Evolutionary conservation across 1,140 invertebrate genomes (phyloP).

Genomic region (Leptinotarsa texana): DNA sequence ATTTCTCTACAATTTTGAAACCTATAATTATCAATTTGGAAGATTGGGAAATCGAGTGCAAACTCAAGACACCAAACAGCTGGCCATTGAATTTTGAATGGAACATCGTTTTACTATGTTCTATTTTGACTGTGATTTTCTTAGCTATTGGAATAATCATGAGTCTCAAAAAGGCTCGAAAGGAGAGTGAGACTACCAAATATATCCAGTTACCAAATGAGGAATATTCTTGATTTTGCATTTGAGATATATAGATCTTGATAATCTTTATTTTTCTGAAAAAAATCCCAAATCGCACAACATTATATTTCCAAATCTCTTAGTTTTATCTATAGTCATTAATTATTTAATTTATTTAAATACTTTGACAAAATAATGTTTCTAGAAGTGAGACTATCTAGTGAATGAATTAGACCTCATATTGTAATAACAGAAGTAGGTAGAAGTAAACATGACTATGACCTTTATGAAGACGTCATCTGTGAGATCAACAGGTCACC

Average conservation of each 20-base stretch:
- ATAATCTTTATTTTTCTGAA: not conserved
- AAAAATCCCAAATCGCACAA: not conserved
- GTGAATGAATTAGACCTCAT: not conserved
- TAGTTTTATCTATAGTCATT: too few species aligned
- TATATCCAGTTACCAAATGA: constrained; percentile 38
- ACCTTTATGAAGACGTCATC: not conserved
- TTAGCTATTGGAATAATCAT: constrained; percentile 20
- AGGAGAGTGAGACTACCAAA: constrained; percentile 13
- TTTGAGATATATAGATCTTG: not conserved
- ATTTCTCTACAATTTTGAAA: constrained; percentile 56
- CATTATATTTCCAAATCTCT: not conserved
- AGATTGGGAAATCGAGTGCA: constrained; percentile 49
- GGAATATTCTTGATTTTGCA: constrained; percentile 27
- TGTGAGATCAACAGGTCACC: not conserved
- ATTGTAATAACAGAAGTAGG: not conserved
- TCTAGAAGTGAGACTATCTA: not conserved
- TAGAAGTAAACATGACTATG: not conserved
- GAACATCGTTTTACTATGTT: constrained; percentile 25
- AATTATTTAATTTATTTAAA: not conserved
- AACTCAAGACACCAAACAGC: constrained; percentile 19
- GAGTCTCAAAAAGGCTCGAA: constrained; percentile 13
- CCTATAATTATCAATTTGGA: constrained; percentile 38
- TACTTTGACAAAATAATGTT: not conserved
- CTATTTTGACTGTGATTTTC: constrained; percentile 17
- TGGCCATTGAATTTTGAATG: constrained; percentile 28